A percentile compares a stretch with the other conserved stretches of the same genome.
phyloP scores from a whole-genome alignment of 2,797 vertebrate species.

The Menidia menidia region DNA sequence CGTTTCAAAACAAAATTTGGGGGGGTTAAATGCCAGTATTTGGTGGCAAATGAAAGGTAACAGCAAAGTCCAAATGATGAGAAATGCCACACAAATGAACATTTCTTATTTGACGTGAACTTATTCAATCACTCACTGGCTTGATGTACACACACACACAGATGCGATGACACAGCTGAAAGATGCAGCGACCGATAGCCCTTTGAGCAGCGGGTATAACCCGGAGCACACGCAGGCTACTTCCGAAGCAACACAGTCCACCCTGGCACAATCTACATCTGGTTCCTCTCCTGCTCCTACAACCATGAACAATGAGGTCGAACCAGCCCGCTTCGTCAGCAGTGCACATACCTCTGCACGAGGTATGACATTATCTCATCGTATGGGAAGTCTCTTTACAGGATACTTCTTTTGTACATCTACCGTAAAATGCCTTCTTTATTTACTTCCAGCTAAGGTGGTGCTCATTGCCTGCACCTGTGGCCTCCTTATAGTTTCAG shows the following conservation, averaged over 20 bases:
- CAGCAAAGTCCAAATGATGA: neutral
- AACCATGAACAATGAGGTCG: constrained; percentile 7
- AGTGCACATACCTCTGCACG: constrained; percentile 19
- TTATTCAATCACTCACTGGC: constrained; percentile 16
- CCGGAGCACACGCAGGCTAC: constrained; percentile 4
- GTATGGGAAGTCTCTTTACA: no score
- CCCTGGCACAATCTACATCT: neutral
- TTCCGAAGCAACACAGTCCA: constrained; percentile 5
- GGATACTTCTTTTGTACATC: no score
- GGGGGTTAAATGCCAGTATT: neutral
- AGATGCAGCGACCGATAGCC: constrained; percentile 32
- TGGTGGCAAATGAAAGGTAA: neutral
- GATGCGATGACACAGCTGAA: constrained; percentile 61
- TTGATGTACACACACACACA: constrained; percentile 40
- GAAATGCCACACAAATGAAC: no score
- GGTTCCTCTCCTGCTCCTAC: constrained; percentile 16
- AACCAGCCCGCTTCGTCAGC: constrained; percentile 25
- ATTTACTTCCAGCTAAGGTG: constrained; percentile 56
- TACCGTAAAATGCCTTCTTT: constrained; percentile 14
- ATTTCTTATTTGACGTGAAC: neutral
- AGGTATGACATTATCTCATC: constrained; percentile 49
- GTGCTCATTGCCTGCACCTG: constrained; percentile 70
- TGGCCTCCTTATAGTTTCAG: constrained; percentile 57
- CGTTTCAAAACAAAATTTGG: neutral
- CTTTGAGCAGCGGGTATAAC: constrained; percentile 6